Evolutionary conservation across 1,140 invertebrate genomes (phyloP).

Genomic region (Lanistes nyassanus): DNA sequence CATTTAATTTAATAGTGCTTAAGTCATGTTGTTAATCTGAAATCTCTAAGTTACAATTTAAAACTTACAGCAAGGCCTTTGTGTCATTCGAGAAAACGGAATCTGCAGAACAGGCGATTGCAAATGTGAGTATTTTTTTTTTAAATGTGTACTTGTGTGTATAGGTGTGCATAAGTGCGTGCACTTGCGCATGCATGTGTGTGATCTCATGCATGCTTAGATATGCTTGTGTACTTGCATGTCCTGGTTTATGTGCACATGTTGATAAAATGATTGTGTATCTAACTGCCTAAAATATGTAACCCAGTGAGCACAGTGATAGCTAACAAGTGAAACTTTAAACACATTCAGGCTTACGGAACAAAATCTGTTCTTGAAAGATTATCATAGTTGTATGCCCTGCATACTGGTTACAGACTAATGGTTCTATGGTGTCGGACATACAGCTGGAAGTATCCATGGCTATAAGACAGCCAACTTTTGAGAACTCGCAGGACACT

Average conservation of each 20-base stretch:
- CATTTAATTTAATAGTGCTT: no score
- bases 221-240: background rate
- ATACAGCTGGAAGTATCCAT: constrained; percentile 84
- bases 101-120: constrained; percentile 85
- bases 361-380: no score
- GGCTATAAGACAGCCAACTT: constrained; percentile 83
- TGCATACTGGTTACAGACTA: constrained; percentile 70
- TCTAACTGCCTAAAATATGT: background rate
- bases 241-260: background rate
- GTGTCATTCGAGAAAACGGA: constrained; percentile 92
- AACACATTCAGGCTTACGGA: no score
- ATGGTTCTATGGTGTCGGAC: constrained; percentile 82
- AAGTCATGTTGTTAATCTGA: background rate
- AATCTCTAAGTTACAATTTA: background rate
- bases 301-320: no score
- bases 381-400: background rate
- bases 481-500: constrained; percentile 81
- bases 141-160: background rate
- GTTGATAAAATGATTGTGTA: background rate
- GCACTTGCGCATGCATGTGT: background rate
- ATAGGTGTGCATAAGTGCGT: background rate
- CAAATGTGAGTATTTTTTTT: constrained; percentile 71
- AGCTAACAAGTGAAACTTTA: no score
- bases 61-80: constrained; percentile 81
- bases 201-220: background rate